Evolutionary conservation across 2,797 vertebrate genomes (phyloP).

Genomic region (Gallinago nigripennis): DNA sequence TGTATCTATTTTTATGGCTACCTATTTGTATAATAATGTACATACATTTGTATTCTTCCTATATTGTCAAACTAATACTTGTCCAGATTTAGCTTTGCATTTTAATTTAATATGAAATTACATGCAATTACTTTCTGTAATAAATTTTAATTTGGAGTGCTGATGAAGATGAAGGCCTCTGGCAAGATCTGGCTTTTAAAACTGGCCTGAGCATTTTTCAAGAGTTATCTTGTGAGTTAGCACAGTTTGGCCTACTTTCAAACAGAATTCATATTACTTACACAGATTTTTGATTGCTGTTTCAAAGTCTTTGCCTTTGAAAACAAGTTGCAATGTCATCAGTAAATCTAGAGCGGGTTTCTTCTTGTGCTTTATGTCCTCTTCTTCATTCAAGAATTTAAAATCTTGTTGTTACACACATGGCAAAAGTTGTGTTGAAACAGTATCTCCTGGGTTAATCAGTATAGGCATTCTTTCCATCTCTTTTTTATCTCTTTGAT

Average conservation of each 20-base stretch:
- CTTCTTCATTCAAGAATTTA: background rate
- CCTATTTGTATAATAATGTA: background rate
- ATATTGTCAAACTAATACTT: background rate
- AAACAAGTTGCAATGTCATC: background rate
- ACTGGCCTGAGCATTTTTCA: background rate
- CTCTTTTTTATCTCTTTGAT: background rate
- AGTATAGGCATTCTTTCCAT: background rate
- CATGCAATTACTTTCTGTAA: slow-evolving; percentile 17
- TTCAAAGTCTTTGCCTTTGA: slow-evolving; percentile 17
- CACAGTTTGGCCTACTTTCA: background rate
- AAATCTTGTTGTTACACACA: background rate
- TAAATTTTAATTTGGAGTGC: background rate
- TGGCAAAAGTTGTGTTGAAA: background rate
- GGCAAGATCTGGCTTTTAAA: background rate
- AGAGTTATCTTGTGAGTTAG: background rate
- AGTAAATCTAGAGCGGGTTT: background rate
- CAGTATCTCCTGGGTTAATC: background rate
- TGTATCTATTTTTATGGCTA: background rate
- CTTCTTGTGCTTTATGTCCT: background rate
- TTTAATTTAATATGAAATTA: slow-evolving; percentile 43
- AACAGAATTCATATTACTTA: background rate
- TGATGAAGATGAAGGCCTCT: background rate
- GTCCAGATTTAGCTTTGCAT: slow-evolving; percentile 32
- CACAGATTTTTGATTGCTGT: background rate
- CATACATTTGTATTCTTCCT: background rate